phyloP scores from a whole-genome alignment of 2,888 invertebrate genomes.

The Dicyrtoma fusca region DNA sequence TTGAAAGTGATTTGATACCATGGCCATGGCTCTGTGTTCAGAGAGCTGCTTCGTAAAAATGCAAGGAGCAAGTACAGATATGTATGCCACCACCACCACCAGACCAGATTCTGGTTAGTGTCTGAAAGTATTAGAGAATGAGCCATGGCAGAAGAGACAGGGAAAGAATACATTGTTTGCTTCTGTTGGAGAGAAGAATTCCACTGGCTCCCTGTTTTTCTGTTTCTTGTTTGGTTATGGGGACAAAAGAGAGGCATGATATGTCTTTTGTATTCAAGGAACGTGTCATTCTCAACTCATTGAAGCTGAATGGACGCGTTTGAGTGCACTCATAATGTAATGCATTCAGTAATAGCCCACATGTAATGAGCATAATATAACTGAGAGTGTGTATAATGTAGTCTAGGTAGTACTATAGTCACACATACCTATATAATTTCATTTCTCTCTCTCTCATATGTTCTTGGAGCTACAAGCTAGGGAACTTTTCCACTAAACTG shows the following conservation, averaged over 20 bases:
- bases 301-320: constrained; percentile 20
- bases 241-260: constrained; percentile 30
- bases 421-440: no score
- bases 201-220: no score
- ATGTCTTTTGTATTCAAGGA: constrained; percentile 24
- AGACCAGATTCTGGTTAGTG: no score
- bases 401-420: no score
- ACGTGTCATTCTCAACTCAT: constrained; percentile 28
- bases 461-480: no score
- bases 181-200: neutral
- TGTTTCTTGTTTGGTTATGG: constrained; percentile 3
- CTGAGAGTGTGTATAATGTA: no score
- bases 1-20: constrained; percentile 23
- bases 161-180: neutral
- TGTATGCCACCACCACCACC: neutral
- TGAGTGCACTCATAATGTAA: neutral
- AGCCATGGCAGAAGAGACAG: neutral
- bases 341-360: no score
- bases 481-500: no score
- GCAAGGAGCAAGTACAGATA: neutral
- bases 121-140: no score
- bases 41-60: neutral
- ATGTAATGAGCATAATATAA: no score
- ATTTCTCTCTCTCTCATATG: no score
- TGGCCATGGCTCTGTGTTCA: neutral